These are phyloP conservation scores for Tetanocera ferruginea DNA, from an alignment of 2,888 invertebrate genomes.

Conservation along the genomic window DNA sequence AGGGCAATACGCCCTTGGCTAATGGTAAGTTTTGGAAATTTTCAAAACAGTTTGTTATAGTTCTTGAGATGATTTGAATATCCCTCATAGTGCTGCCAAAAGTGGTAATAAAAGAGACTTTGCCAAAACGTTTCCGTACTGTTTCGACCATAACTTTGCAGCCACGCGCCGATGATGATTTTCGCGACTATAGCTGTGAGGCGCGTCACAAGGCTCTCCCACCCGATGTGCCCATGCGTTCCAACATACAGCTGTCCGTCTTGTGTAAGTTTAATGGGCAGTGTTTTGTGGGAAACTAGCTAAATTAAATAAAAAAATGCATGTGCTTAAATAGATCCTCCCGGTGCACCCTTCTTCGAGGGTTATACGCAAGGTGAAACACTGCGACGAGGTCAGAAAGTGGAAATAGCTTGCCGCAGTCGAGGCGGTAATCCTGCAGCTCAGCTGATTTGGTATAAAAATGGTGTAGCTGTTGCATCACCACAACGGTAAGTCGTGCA, in stretches of 20 bases:
- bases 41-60: background rate
- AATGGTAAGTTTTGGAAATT: slow-evolving; percentile 49
- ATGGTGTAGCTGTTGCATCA: slow-evolving; percentile 60
- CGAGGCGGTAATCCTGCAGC: slow-evolving; percentile 67
- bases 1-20: slow-evolving; percentile 58
- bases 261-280: slow-evolving; percentile 58
- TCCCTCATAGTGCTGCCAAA: slow-evolving; percentile 51
- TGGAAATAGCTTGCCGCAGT: slow-evolving; percentile 66
- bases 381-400: slow-evolving; percentile 63
- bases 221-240: slow-evolving; percentile 67
- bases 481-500: slow-evolving; percentile 57
- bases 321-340: slow-evolving; percentile 57
- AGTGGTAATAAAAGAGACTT: slow-evolving; percentile 60
- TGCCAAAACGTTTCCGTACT: slow-evolving; percentile 62
- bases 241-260: slow-evolving; percentile 65
- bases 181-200: slow-evolving; percentile 65
- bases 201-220: slow-evolving; percentile 65
- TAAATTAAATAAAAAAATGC: background rate
- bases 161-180: slow-evolving; percentile 65
- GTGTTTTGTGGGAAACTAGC: background rate
- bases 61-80: background rate
- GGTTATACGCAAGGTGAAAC: slow-evolving; percentile 64
- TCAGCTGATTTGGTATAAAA: slow-evolving; percentile 65
- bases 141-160: slow-evolving; percentile 59
- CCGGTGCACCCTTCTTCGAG: slow-evolving; percentile 67